Base-by-base conservation (phyloP, 2,113 vertebrate species). In the Tetrax tetrax region DNA sequence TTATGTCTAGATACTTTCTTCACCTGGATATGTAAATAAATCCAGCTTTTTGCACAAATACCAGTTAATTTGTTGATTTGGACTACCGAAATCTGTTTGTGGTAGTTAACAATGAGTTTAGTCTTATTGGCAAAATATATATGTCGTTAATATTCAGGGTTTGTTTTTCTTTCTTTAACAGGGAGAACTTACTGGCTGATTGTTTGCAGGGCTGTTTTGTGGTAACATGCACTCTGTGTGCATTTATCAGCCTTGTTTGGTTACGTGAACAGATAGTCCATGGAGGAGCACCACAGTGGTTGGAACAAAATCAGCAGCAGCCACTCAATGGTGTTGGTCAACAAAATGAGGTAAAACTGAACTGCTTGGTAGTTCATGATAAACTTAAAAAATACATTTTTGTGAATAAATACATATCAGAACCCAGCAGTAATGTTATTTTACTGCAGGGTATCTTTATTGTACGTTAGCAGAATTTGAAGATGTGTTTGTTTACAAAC, bases 181-280 rank as follows among this genome's bases (percentile, higher is more conserved):
- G 99, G 96, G 99, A 99, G 89, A 99, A 99, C 98, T 98, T 99
- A 95, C 97, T 99, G 90, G 99, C 99, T 2, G 99, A 99, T 97
- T 99, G 99, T 97, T 98, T 99, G 96, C 99, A 99, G 97, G 99
- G 99, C 74, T 99, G 99, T 95, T 99, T 99, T 90, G 99, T 99
- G 97, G 99, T 99, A 74, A 99, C 99, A 0, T 99, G 99, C 97
- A 99, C 99, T 2, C 98, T 99, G n/a, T 99, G 99, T 76, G 99
- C 99, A 10, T 99, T 99, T 97, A 99, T 99, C 97, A 99, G 99
- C 95, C 98, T 99, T 80, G 99, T 99, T 69, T 99, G 99, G 99
- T 97, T 99, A 77, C 98, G 99, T 90, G 99, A 99, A 91, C 99
- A 99, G 97, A 99, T 99, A 0, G 98, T 99, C 75, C 99, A 99